These are phyloP conservation scores for Pelvicachromis taeniatus DNA, from an alignment of 2,113 vertebrate genomes.

Conservation along the genomic window DNA sequence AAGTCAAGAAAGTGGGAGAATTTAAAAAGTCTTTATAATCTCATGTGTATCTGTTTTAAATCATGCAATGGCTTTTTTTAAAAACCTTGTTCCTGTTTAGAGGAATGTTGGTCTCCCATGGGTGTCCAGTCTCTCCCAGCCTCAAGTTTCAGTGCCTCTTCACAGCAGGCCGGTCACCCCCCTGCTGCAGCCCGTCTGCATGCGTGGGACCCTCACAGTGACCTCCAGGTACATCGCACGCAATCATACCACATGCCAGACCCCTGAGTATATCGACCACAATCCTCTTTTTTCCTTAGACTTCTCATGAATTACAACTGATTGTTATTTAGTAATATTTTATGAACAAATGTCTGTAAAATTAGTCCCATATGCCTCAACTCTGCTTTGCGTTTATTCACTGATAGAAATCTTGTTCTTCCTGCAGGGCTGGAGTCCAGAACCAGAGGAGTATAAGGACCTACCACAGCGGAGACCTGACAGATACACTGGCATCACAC, in stretches of 20 bases:
- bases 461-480: slow-evolving; percentile 52
- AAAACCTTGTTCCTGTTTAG: slow-evolving; percentile 40
- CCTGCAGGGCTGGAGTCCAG: slow-evolving; percentile 75
- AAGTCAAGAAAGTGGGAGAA: not conserved
- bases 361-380: not conserved
- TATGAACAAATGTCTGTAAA: not conserved
- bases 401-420: not conserved
- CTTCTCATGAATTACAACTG: rapidly evolving
- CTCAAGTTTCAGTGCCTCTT: slow-evolving; percentile 68
- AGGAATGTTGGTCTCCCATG: slow-evolving; percentile 78
- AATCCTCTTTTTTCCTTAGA: not conserved
- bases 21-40: not conserved
- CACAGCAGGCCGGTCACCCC: slow-evolving; percentile 61
- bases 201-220: not conserved
- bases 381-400: not conserved
- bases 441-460: slow-evolving; percentile 58
- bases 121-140: slow-evolving; percentile 70
- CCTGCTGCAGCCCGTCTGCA: slow-evolving; percentile 64
- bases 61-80: not conserved
- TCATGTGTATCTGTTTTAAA: not conserved
- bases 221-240: slow-evolving; percentile 53
- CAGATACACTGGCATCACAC: slow-evolving; percentile 41
- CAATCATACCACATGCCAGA: not conserved
- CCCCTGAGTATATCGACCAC: not conserved
- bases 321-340: not conserved